Evolutionary conservation across 2,888 invertebrate genomes (phyloP), one percentile per base, ranked within the genome.

Genomic region (Drosophila flavopinicola): DNA sequence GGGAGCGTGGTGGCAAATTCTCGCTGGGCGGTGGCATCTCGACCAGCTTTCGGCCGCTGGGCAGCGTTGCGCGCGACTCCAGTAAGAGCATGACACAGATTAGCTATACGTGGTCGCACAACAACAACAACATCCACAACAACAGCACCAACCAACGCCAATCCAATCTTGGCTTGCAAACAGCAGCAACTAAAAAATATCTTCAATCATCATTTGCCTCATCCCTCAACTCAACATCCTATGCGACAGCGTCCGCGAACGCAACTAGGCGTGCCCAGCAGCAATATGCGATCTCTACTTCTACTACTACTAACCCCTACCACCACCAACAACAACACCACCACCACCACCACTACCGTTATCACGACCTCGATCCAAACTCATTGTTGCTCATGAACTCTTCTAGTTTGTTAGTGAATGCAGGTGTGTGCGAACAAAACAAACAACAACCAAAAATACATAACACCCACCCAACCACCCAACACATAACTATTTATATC

Each of bases 51-150:
- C 89, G 90, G 65, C 90, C 90, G 52, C 77, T 91, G 75, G 87
- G 86, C 70, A 90, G 83, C 72, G 87, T 88, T 72, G 90, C 89
- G 79, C 87, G 88, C 53, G 90, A 91, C 69, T 88, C 91, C 68
- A 90, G 91, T 83, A 91, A 91, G 88, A 93, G 92, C 91, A 92
- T 93, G 92, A 90, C 92, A 78, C 92, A 92, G 78, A 90, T 92
- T 85, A 85, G 88, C 78, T 79, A 79, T 86, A 71, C 82, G 45
- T 88, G 88, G 88, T 88, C 86, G 58, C 60, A 58, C 58, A 65
- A 71, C 71, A 77, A 80, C 85, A 84, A 72, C 53, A 66, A 57
- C 66, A 90, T 33, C 67, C 11, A 35, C 59, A 38, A 52, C 66
- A 38, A 57, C 66, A 56, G 38, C 48, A 56, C 66, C 84, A 88